Conservation (phyloP, 2,888 invertebrate genomes). For the Acrobasis consociella region DNA sequence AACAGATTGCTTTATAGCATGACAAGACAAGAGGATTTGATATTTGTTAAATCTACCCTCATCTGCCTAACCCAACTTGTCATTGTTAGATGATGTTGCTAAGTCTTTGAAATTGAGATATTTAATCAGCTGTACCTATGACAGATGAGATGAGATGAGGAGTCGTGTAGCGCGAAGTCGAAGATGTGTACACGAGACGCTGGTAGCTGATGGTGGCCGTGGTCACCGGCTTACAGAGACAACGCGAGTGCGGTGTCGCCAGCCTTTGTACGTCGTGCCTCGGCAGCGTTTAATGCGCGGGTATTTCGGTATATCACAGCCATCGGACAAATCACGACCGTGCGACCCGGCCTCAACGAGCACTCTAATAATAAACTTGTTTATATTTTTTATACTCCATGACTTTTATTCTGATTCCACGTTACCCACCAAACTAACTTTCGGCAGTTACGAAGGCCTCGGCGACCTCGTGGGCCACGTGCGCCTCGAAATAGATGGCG, state of each 20-base stretch:
- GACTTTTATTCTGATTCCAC: conserved; percentile 63
- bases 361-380: conserved; percentile 81
- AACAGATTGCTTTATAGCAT: conserved; percentile 7
- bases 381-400: conserved; percentile 78
- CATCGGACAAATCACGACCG: conserved; percentile 80
- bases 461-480: conserved; percentile 76
- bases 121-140: conserved; percentile 19
- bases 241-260: conserved; percentile 57
- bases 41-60: conserved; percentile 15
- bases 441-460: conserved; percentile 49
- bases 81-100: conserved; percentile 12
- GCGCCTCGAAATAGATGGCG: conserved; percentile 66
- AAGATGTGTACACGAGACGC: conserved; percentile 29
- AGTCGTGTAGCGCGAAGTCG: conserved; percentile 32
- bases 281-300: conserved; percentile 70
- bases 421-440: conserved; percentile 42
- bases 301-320: conserved; percentile 79
- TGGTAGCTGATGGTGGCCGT: conserved; percentile 37
- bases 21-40: conserved; percentile 10
- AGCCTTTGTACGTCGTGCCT: conserved; percentile 62
- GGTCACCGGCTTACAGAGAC: conserved; percentile 54
- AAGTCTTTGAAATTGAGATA: conserved; percentile 11
- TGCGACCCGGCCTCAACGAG: conserved; percentile 79
- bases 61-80: conserved; percentile 14
- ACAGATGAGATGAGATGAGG: conserved; percentile 29